Percentiles rank a stretch among this genome's conserved stretches.
Conservation (phyloP, 2,888 invertebrate genomes). For the Leucophenga maculata region DNA sequence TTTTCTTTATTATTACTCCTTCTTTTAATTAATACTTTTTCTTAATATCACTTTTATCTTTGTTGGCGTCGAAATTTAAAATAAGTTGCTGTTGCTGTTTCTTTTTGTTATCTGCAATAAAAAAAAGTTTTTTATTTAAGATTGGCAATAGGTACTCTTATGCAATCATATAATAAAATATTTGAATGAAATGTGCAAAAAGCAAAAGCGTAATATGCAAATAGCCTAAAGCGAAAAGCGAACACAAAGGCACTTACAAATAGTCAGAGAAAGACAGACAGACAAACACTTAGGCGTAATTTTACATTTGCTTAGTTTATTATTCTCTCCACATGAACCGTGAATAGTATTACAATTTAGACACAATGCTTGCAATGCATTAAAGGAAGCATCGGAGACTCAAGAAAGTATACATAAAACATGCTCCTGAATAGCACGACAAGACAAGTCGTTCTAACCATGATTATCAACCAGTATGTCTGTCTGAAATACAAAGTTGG, state of each 20-base stretch:
- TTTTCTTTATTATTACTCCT: conserved; percentile 23
- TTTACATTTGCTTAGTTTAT: conserved; percentile 10
- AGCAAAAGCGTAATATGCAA: conserved; percentile 35
- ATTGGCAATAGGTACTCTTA: conserved; percentile 3
- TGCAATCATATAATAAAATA: conserved; percentile 32
- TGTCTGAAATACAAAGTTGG: too few species aligned
- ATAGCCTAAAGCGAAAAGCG: conserved; percentile 8
- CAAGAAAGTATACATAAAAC: too few species aligned
- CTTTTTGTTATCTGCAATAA: conserved; percentile 52
- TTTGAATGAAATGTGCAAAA: conserved; percentile 29
- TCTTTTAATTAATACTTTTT: conserved; percentile 40
- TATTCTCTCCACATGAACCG: too few species aligned
- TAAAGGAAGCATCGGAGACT: too few species aligned
- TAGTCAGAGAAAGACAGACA: background rate
- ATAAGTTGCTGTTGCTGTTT: conserved; percentile 32
- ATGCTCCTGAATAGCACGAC: too few species aligned
- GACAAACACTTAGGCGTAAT: background rate
- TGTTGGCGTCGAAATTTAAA: conserved; percentile 10
- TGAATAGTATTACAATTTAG: too few species aligned
- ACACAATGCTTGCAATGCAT: too few species aligned
- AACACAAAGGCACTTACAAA: background rate
- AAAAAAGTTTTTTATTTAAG: conserved; percentile 19
- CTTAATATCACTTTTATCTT: conserved; percentile 11
- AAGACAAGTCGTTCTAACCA: too few species aligned
- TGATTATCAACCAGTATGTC: too few species aligned